Conservation (phyloP, 2,113 vertebrate species). For the Rallus limicola region DNA sequence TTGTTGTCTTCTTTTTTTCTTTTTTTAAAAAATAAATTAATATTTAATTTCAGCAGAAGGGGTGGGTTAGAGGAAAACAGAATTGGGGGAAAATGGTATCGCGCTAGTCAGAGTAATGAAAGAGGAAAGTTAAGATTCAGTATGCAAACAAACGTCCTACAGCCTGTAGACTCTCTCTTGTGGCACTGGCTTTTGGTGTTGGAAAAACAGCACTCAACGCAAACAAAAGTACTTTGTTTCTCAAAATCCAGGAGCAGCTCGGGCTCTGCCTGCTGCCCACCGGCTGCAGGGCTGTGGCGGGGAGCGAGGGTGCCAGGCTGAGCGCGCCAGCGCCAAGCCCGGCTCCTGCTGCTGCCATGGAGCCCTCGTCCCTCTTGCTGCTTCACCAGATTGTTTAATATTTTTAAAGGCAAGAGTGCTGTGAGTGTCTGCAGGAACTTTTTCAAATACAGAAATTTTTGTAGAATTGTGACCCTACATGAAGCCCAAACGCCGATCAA, state of each 20-base stretch:
- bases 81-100: neutral
- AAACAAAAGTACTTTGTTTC: conserved; percentile 62
- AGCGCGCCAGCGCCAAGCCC: neutral
- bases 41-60: conserved; percentile 32
- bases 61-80: neutral
- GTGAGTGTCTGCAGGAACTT: neutral
- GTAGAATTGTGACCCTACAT: neutral
- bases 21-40: neutral
- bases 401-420: neutral
- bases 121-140: conserved; percentile 20
- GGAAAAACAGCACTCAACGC: neutral
- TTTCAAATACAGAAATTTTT: neutral
- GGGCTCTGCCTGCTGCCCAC: neutral
- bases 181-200: conserved; percentile 21
- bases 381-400: neutral
- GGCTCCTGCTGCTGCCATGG: neutral
- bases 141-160: neutral
- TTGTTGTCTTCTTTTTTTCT: neutral
- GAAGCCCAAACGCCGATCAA: conserved; percentile 1
- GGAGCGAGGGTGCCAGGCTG: neutral
- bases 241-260: neutral
- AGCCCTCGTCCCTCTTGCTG: neutral
- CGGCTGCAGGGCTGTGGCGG: neutral
- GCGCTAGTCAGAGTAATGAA: neutral
- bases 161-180: neutral